Base-by-base conservation (phyloP, 2,113 vertebrate species). In the Epinephelus cyanopodus region DNA sequence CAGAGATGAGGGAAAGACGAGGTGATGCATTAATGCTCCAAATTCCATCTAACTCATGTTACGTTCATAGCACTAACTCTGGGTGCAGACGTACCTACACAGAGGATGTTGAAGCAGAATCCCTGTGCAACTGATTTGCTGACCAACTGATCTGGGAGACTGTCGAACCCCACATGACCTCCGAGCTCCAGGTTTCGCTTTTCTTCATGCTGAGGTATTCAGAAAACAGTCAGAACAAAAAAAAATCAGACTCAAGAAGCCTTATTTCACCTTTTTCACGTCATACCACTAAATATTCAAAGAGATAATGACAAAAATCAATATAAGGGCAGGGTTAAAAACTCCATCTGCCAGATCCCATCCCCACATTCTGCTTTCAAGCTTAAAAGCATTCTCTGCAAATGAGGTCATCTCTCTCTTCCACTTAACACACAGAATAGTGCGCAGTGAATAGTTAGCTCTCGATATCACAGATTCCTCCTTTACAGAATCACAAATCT, bases 91-190 rank as follows among this genome's bases (percentile, higher is more conserved):
- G 90, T 94, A 99, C 98, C 98, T 77, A 99, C 96, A 73, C 98
- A 99, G 79, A 99, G 97, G 93, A 99, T 98, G 92, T 99, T 99
- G 95, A 99, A 99, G 93, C 96, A 96, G 96, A 99, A 99, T 81
- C 98, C 97, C 86, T 97, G 97, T 4, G 96, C 93, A 56, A 98
- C 96, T 0, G 97, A 97, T 94, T 97, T 99, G 95, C 97, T 98
- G 96, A 99, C 98, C 94, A 99, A 92, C 94, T 99, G 98, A 79
- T 99, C 97, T 0, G 98, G 98, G 85, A 99, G 97, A 75, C 97
- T 98, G 94, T 99, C 97, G 0, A 99, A 99, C 27, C 98, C 98
- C 5, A 99, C 98, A 85, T 98, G 97, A 83, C 97, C 98, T 0
- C 95, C 93, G 53, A 99, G 95, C 77, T 96, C 95, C 56, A 99